Conservation (phyloP, 2,888 invertebrate genomes). For the Amphimallon solstitiale region DNA sequence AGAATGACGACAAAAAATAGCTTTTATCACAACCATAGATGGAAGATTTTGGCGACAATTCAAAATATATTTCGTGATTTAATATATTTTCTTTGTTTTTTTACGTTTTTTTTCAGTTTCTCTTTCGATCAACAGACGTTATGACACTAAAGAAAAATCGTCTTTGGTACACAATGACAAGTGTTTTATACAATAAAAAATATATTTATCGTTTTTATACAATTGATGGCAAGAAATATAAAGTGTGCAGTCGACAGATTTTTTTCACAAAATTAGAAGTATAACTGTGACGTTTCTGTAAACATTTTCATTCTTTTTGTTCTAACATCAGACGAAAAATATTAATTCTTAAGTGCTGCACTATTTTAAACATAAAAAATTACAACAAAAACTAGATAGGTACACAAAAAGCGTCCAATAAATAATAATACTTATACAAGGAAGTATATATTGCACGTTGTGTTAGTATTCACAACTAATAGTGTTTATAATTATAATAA, state of each 20-base stretch:
- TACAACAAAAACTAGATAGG: slow-evolving; percentile 30
- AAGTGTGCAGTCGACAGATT: slow-evolving; percentile 40
- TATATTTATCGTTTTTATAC: background rate
- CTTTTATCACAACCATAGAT: slow-evolving; percentile 63
- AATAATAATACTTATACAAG: slow-evolving; percentile 47
- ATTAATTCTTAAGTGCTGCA: background rate
- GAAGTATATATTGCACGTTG: slow-evolving; percentile 62
- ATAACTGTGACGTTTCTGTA: too few species aligned
- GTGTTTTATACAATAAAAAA: slow-evolving; percentile 46
- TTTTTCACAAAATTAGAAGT: too few species aligned
- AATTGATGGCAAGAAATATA: slow-evolving; percentile 51
- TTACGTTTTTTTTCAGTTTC: background rate
- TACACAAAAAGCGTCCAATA: slow-evolving; percentile 52
- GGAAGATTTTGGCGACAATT: slow-evolving; percentile 63
- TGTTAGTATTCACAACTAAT: slow-evolving; percentile 53
- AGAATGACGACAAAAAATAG: slow-evolving; percentile 41
- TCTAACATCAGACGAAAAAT: slow-evolving; percentile 1
- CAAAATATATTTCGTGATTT: slow-evolving; percentile 36
- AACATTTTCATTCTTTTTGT: too few species aligned
- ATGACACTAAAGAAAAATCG: slow-evolving; percentile 57
- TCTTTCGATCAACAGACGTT: slow-evolving; percentile 35
- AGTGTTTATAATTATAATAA: slow-evolving; percentile 48
- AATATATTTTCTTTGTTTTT: slow-evolving; percentile 30
- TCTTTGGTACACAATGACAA: slow-evolving; percentile 62
- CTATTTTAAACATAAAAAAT: background rate